Base-by-base conservation (phyloP, 2,888 invertebrate genomes). In the Altica lythri region DNA sequence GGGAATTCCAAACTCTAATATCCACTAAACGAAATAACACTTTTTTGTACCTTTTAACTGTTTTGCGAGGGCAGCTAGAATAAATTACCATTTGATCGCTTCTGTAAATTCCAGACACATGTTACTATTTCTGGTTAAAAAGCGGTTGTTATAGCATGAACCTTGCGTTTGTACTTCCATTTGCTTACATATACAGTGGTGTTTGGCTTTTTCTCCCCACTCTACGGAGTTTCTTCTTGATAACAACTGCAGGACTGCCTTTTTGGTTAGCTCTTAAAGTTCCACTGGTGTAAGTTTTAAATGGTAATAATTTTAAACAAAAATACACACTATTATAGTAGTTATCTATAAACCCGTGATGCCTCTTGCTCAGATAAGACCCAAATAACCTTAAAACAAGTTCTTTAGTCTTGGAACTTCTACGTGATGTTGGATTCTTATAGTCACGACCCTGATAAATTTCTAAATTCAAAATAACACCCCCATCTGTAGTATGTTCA, bases 341-440 rank as follows among this genome's bases (percentile, higher is more conserved):
- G 29, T 57, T 49, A 17, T 57, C 69, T 66, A 68, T 70, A 48
- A 55, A 67, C 14, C 70, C 38, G 43, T 67, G 19, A 12, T 49
- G 19, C 9, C 48, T 40, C 9, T 30, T 29, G 18, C 19, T 13
- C 22, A 38, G 12, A 13, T 22, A 38, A 8, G 38, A 13, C 12
- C n/a, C 12, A 12, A 38, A 22, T 10, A 38, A 12, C 22, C 22
- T 22, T 8, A 38, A 12, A 2, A 38, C 38, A 1, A 38, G 9
- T 9, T 8, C 12, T 8, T 10, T 9, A 18, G 37, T 37, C 4
- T 37, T 17, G 13, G 10, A 10, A 38, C 22, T 12, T n/a, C n/a
- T n/a, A n/a, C n/a, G n/a, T 38, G 19, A 13, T 30, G 4, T 10
- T 10, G 30, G 22, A 12, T 12, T 13, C 8, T 38, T 30, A 12